Evolutionary conservation across 1,140 invertebrate genomes (phyloP).

Genomic region (Magallana angulata): DNA sequence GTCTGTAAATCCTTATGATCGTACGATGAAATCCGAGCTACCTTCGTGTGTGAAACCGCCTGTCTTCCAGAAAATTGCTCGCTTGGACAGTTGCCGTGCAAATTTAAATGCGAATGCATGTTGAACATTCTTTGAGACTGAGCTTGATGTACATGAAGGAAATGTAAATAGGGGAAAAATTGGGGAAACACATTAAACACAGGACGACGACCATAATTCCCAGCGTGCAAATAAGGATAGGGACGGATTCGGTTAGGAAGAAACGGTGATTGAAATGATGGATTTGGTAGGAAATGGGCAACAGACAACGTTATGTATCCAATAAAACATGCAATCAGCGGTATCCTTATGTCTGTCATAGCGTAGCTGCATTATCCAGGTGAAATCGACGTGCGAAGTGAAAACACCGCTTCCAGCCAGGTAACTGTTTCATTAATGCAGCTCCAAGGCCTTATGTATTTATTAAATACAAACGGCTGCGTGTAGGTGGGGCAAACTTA

Average conservation of each 20-base stretch:
- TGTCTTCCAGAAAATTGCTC: neutral
- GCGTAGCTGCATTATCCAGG: neutral
- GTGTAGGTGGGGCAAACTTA: conserved; percentile 18
- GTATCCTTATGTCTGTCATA: conserved; percentile 17
- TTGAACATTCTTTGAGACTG: neutral
- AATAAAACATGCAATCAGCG: neutral
- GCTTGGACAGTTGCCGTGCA: neutral
- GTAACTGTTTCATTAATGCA: conserved; percentile 1
- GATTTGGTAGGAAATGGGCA: neutral
- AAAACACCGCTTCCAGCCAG: neutral
- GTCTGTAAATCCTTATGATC: neutral
- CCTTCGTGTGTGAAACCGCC: neutral
- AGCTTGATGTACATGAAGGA: neutral
- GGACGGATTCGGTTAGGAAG: neutral
- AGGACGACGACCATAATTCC: neutral
- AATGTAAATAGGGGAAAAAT: neutral
- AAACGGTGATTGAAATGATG: neutral
- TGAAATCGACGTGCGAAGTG: neutral
- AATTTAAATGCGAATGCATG: neutral
- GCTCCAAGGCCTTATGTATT: neutral
- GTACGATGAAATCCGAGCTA: neutral
- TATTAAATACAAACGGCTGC: neutral
- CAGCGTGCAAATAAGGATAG: neutral
- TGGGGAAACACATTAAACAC: neutral
- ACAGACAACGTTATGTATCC: neutral